Conservation (phyloP, 1,140 invertebrate genomes). For the Pogonomyrmex barbatus region DNA sequence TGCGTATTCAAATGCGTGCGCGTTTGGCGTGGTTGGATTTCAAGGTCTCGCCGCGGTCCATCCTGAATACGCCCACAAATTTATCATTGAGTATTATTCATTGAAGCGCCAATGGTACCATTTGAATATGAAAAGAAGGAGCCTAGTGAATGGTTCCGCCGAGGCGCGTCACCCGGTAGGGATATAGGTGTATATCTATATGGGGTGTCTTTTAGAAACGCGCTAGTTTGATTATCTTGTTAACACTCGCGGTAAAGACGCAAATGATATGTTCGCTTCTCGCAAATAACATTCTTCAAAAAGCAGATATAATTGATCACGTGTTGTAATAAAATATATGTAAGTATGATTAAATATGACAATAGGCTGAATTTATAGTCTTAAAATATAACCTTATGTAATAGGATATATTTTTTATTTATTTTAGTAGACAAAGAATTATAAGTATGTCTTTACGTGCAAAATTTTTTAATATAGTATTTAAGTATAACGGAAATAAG, state of each 20-base stretch:
- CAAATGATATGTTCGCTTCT: background rate
- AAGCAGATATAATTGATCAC: background rate
- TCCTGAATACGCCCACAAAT: conserved; percentile 86
- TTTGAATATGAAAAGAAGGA: conserved; percentile 87
- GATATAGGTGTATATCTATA: conserved; percentile 45
- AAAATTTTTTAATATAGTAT: conserved; percentile 7
- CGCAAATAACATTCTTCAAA: background rate
- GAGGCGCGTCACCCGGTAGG: conserved; percentile 68
- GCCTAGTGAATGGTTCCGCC: conserved; percentile 79
- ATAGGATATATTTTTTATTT: background rate
- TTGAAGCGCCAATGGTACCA: conserved; percentile 86
- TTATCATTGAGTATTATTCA: conserved; percentile 87
- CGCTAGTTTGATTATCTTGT: conserved; percentile 2
- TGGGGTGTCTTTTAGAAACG: conserved; percentile 41
- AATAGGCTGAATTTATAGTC: background rate
- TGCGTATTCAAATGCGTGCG: conserved; percentile 75
- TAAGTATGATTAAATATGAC: background rate
- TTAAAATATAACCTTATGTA: no score
- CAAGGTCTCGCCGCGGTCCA: conserved; percentile 82
- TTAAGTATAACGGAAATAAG: background rate
- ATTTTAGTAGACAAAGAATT: background rate
- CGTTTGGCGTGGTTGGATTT: conserved; percentile 82
- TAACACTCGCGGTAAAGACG: background rate
- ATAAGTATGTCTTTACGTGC: background rate
- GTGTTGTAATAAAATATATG: background rate